Percentiles rank a stretch among this genome's conserved stretches.
These are phyloP conservation scores for Aphelocoma californica DNA, from an alignment of 2,797 vertebrate genomes.

Conservation along the genomic window DNA sequence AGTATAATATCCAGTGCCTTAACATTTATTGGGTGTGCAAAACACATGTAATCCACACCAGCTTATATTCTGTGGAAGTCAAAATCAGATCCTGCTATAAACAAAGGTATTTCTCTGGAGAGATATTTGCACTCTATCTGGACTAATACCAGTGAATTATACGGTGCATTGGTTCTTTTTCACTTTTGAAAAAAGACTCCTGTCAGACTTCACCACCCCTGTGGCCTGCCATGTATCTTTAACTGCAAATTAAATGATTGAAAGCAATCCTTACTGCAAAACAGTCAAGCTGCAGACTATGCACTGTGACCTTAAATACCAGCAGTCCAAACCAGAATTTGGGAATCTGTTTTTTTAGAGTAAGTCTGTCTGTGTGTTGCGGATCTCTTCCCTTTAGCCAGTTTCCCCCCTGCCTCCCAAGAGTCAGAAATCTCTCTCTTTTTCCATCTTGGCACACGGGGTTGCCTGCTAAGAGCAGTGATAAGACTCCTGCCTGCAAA, in stretches of 20 bases:
- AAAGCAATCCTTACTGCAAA: background rate
- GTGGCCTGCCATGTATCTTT: background rate
- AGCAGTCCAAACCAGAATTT: background rate
- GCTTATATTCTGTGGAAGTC: background rate
- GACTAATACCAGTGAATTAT: background rate
- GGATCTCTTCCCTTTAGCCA: background rate
- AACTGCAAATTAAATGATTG: background rate
- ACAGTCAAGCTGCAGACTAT: background rate
- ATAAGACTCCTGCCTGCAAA: background rate
- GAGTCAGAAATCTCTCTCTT: background rate
- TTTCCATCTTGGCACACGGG: background rate
- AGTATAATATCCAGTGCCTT: background rate
- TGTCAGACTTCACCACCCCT: background rate
- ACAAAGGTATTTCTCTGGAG: background rate
- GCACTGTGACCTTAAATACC: background rate
- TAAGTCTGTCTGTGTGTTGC: background rate
- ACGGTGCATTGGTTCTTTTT: background rate
- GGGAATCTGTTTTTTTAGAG: background rate
- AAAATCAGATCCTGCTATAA: conserved; percentile 9
- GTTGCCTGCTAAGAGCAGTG: background rate
- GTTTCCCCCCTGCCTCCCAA: background rate
- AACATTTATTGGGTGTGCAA: background rate
- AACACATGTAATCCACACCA: background rate
- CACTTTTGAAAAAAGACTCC: background rate
- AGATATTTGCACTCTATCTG: background rate